These are phyloP conservation scores for Albula goreensis DNA, from an alignment of 2,113 vertebrate species.

Conservation along the genomic window DNA sequence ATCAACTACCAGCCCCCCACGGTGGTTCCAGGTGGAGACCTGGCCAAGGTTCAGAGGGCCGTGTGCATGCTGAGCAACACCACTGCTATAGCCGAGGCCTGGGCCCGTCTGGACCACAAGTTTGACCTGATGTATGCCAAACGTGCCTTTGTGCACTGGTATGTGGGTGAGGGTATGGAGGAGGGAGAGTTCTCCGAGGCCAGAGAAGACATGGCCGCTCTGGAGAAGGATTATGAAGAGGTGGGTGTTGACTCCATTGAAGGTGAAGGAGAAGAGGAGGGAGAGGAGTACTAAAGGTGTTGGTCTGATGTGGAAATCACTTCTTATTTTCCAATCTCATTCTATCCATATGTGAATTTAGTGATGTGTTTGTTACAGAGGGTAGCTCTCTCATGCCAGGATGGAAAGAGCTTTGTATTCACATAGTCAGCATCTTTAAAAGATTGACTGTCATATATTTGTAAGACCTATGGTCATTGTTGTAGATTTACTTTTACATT, in stretches of 20 bases:
- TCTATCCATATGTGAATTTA: neutral
- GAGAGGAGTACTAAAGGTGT: constrained; percentile 23
- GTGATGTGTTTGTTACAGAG: neutral
- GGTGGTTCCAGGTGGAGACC: constrained; percentile 75
- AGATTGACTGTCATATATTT: neutral
- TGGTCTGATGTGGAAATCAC: neutral
- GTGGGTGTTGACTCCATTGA: constrained; percentile 25
- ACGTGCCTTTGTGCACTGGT: constrained; percentile 53
- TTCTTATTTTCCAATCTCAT: neutral
- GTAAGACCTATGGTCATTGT: neutral
- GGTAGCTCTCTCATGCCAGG: neutral
- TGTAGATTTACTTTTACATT: neutral
- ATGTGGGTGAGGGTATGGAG: constrained; percentile 10
- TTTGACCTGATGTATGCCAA: constrained; percentile 81
- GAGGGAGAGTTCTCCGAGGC: constrained; percentile 11
- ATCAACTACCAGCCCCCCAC: constrained; percentile 69
- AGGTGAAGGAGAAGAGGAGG: constrained; percentile 25
- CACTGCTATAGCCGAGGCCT: constrained; percentile 79
- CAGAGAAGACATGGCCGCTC: constrained; percentile 43
- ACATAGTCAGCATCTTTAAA: constrained; percentile 6
- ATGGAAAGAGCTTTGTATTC: neutral
- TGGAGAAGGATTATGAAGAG: constrained; percentile 50
- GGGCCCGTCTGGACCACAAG: constrained; percentile 79
- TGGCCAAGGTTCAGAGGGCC: constrained; percentile 78
- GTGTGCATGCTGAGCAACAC: constrained; percentile 81